Percentiles rank a stretch among this genome's conserved stretches.
These are phyloP conservation scores for Bothrops jararaca DNA, from an alignment of 2,113 vertebrate species.

Conservation along the genomic window DNA sequence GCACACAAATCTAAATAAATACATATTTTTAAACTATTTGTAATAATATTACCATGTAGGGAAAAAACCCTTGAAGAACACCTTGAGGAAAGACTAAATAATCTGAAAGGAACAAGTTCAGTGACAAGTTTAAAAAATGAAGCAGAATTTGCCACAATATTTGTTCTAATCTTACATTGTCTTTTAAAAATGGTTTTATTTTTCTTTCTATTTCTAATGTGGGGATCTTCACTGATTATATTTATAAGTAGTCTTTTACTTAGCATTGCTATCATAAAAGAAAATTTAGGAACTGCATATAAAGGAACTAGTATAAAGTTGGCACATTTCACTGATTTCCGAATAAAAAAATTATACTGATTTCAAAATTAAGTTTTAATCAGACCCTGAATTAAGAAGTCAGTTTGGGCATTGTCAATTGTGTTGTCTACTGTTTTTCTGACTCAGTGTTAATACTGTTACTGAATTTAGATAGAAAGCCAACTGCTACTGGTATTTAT, in stretches of 20 bases:
- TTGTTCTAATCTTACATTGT: neutral
- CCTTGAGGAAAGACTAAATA: neutral
- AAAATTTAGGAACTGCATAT: neutral
- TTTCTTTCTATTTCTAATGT: neutral
- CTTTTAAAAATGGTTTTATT: neutral
- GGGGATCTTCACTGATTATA: neutral
- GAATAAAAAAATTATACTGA: neutral
- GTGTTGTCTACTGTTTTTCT: neutral
- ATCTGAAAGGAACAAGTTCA: neutral
- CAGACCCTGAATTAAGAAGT: neutral
- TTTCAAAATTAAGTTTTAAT: neutral
- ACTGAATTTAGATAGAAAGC: fast-evolving
- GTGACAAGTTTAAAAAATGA: neutral
- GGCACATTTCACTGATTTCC: neutral
- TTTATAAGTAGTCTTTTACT: neutral
- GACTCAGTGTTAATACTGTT: neutral
- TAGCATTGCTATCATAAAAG: neutral
- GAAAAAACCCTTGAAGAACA: neutral
- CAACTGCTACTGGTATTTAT: neutral
- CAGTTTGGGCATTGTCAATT: neutral
- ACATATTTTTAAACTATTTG: neutral
- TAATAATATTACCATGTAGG: neutral
- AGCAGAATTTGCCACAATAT: neutral
- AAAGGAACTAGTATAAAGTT: neutral
- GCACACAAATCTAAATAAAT: neutral